Evolutionary conservation across 2,888 invertebrate species (phyloP), one percentile per base, ranked within the genome.

Genomic region (Antheraea assamensis): DNA sequence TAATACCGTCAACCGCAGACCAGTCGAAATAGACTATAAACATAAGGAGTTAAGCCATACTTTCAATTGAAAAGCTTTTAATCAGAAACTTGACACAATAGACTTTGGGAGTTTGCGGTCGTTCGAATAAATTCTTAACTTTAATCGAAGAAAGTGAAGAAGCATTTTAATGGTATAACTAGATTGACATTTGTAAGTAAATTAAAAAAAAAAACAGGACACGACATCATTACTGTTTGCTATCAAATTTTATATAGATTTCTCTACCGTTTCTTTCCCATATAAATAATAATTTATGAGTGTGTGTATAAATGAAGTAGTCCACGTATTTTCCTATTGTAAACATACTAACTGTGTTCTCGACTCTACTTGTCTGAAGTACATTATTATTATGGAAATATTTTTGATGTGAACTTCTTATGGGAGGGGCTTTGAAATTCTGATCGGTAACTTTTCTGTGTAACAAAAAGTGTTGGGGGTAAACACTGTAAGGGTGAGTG

Each of bases 71-170:
- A n/a, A 35, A 35, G 68, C 8, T n/a, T 35, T 64, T 27, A 64
- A 35, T 68, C 68, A 68, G 68, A 35, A 68, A 68, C 68, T 68
- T 68, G 35, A 68, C 68, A 68, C 68, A 68, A 68, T 68, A 68
- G 68, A 68, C 35, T 68, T 35, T 35, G 35, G 35, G 15, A n/a
- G 35, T 35, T 68, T 68, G 68, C 68, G 68, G 8, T 35, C 21
- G 68, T 31, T 35, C 35, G 68, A 68, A 68, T 68, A 35, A 68
- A 68, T 35, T 68, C 68, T 68, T n/a, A 68, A 68, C 35, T 68
- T 31, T 68, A 35, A 35, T 35, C 35, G 68, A 21, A 31, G 68
- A 5, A 68, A 3, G 35, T 68, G 35, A 68, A 64, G 35, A 1
- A 68, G n/a, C 35, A 31, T 8, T 19, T 10, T 35, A 35, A 68